Conservation (phyloP, 2,888 invertebrate genomes). For the Fragum fragum region DNA sequence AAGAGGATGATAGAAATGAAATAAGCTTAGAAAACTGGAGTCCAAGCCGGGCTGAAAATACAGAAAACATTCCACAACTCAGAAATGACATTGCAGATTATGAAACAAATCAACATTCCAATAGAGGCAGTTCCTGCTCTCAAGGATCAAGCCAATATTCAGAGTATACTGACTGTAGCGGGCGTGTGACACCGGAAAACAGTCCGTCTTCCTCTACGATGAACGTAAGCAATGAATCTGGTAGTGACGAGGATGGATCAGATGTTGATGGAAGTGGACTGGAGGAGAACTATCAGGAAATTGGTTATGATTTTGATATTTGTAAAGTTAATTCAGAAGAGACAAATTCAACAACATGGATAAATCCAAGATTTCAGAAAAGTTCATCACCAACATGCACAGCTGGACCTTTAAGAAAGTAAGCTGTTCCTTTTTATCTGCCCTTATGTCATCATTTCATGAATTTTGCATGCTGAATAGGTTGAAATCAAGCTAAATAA, state of each 20-base stretch:
- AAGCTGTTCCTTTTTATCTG: background rate
- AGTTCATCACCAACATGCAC: slow-evolving; percentile 45
- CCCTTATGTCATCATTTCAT: too few species aligned
- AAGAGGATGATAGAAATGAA: slow-evolving; percentile 54
- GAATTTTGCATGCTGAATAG: too few species aligned
- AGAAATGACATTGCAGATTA: background rate
- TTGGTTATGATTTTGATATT: slow-evolving; percentile 7
- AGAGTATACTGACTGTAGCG: background rate
- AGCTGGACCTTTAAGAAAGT: slow-evolving; percentile 53
- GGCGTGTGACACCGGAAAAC: background rate
- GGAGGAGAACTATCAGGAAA: background rate
- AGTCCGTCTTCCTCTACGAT: slow-evolving; percentile 6
- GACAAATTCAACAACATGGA: slow-evolving; percentile 35
- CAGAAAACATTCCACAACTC: slow-evolving; percentile 24
- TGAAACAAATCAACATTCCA: background rate
- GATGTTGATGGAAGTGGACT: background rate
- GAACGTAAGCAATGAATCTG: slow-evolving; percentile 1
- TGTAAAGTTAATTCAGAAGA: slow-evolving; percentile 1
- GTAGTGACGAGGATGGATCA: background rate
- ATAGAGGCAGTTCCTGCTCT: slow-evolving; percentile 15
- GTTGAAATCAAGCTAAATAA: too few species aligned
- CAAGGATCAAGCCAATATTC: background rate
- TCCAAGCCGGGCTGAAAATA: slow-evolving; percentile 32
- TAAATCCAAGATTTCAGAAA: slow-evolving; percentile 56
- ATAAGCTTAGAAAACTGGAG: slow-evolving; percentile 61